Conservation (phyloP, 1,140 invertebrate species). For the Bilobella aurantiaca region DNA sequence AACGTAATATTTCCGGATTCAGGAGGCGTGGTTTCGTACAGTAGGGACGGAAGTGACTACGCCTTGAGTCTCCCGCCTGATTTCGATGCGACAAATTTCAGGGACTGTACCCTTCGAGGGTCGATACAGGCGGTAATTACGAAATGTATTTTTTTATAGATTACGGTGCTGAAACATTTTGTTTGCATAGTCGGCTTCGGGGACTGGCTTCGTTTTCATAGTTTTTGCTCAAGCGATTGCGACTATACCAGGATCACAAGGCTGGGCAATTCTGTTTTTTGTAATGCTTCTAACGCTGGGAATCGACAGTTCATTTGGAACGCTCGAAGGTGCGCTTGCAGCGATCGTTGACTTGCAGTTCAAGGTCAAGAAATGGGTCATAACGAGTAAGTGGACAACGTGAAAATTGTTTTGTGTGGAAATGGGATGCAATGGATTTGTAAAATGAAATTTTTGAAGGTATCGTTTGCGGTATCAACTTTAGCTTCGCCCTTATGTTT, state of each 20-base stretch:
- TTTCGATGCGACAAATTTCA: too few relatives aligned
- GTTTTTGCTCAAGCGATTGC: constrained; percentile 93
- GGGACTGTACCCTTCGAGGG: constrained; percentile 44
- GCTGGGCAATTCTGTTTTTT: constrained; percentile 85
- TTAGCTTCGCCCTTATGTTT: constrained; percentile 8
- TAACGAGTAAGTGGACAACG: constrained; percentile 6
- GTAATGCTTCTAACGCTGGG: constrained; percentile 88
- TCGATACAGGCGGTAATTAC: too few relatives aligned
- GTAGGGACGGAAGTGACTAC: background rate
- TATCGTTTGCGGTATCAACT: background rate
- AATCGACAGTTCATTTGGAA: constrained; percentile 81
- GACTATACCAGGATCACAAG: constrained; percentile 75
- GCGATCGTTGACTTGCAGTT: background rate
- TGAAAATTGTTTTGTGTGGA: background rate
- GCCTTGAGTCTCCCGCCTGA: constrained; percentile 37
- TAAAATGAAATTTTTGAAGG: background rate
- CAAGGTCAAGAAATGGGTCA: background rate
- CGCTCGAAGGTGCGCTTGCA: constrained; percentile 61
- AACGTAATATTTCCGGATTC: background rate
- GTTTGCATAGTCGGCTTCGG: constrained; percentile 37
- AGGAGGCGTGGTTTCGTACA: background rate
- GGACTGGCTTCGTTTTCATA: constrained; percentile 86
- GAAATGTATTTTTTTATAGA: too few relatives aligned
- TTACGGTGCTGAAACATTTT: too few relatives aligned
- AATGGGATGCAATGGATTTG: too few relatives aligned